Percentiles rank a stretch among this genome's conserved stretches.
These are phyloP conservation scores for Morinoia aosen DNA, from an alignment of 2,888 invertebrate genomes.

Conservation along the genomic window DNA sequence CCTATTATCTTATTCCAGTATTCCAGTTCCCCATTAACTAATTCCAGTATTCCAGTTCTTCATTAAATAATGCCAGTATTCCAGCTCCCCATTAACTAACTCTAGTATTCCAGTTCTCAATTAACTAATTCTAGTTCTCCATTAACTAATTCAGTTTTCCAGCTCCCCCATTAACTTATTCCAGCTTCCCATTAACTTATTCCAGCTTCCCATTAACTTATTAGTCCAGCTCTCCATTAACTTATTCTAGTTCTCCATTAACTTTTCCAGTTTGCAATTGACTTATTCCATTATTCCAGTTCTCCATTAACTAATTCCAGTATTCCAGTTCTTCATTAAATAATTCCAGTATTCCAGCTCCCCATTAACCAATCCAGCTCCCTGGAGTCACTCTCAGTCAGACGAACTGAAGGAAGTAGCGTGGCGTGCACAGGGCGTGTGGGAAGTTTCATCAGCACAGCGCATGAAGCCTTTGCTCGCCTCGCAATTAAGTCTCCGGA, in stretches of 20 bases:
- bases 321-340: not conserved
- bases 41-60: not conserved
- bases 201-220: not conserved
- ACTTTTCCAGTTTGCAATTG: not conserved
- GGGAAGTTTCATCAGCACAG: not conserved
- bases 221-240: not conserved
- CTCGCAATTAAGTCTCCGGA: not conserved
- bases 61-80: not conserved
- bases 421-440: not conserved
- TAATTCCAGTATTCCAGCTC: not conserved
- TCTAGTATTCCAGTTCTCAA: not conserved
- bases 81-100: not conserved
- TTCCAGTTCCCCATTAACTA: not conserved
- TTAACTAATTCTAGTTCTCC: not conserved
- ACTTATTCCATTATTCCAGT: not conserved
- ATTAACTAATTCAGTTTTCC: not conserved
- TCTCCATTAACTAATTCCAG: not conserved
- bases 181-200: not conserved
- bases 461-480: not conserved
- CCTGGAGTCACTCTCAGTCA: not conserved
- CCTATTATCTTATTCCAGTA: not conserved
- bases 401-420: not conserved
- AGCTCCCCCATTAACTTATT: too few relatives aligned
- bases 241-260: not conserved
- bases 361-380: not conserved